Percentiles rank a stretch among this genome's conserved stretches.
These are phyloP conservation scores for Sebastes goodei DNA, from an alignment of 2,797 vertebrate species.

Conservation along the genomic window DNA sequence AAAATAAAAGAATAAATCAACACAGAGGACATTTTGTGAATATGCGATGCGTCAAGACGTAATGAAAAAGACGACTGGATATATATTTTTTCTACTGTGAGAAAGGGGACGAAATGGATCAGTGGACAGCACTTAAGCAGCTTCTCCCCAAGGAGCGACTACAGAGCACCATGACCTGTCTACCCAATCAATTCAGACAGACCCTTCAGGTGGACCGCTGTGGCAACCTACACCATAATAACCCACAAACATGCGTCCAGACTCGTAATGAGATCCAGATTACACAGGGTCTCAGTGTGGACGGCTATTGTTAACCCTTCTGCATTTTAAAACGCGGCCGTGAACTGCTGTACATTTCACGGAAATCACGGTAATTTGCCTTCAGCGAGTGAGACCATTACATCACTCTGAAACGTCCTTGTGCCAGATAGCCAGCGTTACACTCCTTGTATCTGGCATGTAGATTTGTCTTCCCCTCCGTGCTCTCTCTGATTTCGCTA, in stretches of 20 bases:
- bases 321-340: constrained; percentile 41
- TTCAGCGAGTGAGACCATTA: constrained; percentile 35
- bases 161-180: not conserved
- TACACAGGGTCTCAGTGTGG: not conserved
- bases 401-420: constrained; percentile 65
- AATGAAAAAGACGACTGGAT: constrained; percentile 46
- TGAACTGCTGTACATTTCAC: constrained; percentile 26
- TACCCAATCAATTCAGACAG: constrained; percentile 17
- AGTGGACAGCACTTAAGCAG: constrained; percentile 36
- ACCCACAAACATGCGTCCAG: constrained; percentile 13
- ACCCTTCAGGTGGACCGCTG: not conserved
- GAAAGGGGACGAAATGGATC: constrained; percentile 12
- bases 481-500: not conserved
- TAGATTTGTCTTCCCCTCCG: not conserved
- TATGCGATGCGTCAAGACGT: constrained; percentile 4
- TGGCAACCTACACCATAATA: not conserved
- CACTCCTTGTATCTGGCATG: constrained; percentile 29
- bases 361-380: constrained; percentile 44
- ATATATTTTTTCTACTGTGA: constrained; percentile 11
- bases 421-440: constrained; percentile 41
- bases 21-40: constrained; percentile 16
- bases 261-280: constrained; percentile 37
- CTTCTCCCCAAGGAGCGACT: constrained; percentile 25
- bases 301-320: constrained; percentile 17
- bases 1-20: constrained; percentile 39